A percentile compares a stretch with the other conserved stretches of the same genome.
Evolutionary conservation across 2,888 invertebrate genomes (phyloP).

Genomic region (Catotricha subobsoleta): DNA sequence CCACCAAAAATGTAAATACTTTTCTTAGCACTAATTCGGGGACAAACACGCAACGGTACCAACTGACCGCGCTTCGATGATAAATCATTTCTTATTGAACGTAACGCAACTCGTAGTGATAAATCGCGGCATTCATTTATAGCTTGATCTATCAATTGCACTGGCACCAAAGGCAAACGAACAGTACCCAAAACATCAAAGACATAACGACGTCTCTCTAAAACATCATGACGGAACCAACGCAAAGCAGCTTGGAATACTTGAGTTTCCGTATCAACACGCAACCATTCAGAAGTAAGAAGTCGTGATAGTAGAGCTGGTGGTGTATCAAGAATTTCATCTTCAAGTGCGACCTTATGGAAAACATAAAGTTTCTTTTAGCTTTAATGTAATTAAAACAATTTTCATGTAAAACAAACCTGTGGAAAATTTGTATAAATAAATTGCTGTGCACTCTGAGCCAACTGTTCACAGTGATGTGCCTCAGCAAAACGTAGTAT

Average conservation of each 20-base stretch:
- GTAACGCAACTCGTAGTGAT: constrained; percentile 61
- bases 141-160: constrained; percentile 57
- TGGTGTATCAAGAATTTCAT: constrained; percentile 71
- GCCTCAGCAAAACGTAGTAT: constrained; percentile 81
- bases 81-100: constrained; percentile 62
- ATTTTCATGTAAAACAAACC: too few species aligned
- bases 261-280: constrained; percentile 78
- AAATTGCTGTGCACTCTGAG: constrained; percentile 59
- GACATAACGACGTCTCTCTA: constrained; percentile 58
- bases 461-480: constrained; percentile 63
- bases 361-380: too few species aligned
- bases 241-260: constrained; percentile 71
- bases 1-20: constrained; percentile 79
- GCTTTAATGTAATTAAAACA: too few species aligned
- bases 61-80: constrained; percentile 55
- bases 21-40: constrained; percentile 70
- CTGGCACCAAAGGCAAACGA: constrained; percentile 65
- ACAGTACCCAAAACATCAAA: constrained; percentile 72
- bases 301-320: constrained; percentile 58
- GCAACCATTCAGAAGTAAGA: constrained; percentile 67
- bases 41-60: constrained; percentile 56
- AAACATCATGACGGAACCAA: constrained; percentile 72
- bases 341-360: constrained; percentile 40
- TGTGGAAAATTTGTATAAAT: constrained; percentile 72
- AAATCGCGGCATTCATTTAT: constrained; percentile 62